Base-by-base conservation (phyloP, 2,113 vertebrate genomes). In the Dendrocopos noguchii region DNA sequence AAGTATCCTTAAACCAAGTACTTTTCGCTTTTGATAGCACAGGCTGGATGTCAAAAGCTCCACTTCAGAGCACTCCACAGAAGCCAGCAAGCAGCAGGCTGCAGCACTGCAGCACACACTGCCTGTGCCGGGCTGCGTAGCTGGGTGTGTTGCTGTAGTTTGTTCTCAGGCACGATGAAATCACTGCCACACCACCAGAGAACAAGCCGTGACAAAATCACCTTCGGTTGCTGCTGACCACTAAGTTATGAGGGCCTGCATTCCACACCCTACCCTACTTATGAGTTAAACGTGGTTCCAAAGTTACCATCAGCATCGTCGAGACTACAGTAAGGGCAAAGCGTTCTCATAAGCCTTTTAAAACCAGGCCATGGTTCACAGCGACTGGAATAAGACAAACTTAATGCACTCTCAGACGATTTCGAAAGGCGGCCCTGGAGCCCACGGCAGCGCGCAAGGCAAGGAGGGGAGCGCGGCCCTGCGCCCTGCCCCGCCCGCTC, bases 81-180 rank as follows among this genome's bases (percentile, higher is more conserved):
- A 12, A 6, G 8, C 47, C 47, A 39, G 10, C 15, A 4, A 31
- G 7, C 11, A 27, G 52, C 25, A 55, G 52, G 25, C 52, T 27
- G 27, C 53, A 44, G 2, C 9, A 14, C 19, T 0, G 6, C 50
- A 52, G 50, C 1, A 12, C 13, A 2, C 0, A 10, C 42, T 13
- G 9, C 29, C 42, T 15, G 1, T 12, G 29, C 59, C 2, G 2
- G 24, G 6, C 22, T 9, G 4, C 2, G 11, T 0, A 56, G 12
- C 1, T 18, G 10, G 7, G 21, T 3, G 36, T 18, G 12, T 2
- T 10, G 39, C 73, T 55, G 3, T 4, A 25, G 33, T 5, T 39
- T 12, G 42, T 11, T 27, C 55, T 28, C 29, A 4, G 60, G 25
- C 33, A 17, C 1, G 4, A 31, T 7, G 21, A 27, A 56, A 39